phyloP scores from a whole-genome alignment of 2,113 vertebrate genomes.

The Carollia perspicillata region DNA sequence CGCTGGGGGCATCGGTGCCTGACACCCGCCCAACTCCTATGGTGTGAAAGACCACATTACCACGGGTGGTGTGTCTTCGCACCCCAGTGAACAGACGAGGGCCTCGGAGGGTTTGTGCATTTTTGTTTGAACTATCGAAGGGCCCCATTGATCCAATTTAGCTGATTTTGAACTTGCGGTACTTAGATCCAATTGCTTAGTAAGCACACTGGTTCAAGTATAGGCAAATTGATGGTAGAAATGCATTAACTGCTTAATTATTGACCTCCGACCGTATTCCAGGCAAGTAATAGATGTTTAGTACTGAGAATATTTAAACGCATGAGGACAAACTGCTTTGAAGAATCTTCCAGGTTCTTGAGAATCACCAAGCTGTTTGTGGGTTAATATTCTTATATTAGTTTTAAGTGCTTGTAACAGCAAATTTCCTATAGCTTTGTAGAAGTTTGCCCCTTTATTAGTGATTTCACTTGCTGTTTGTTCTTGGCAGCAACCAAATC shows the following conservation, averaged over 20 bases:
- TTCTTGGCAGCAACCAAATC: not conserved
- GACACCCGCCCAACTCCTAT: not conserved
- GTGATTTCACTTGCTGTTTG: not conserved
- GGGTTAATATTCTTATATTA: not conserved
- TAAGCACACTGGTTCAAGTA: not conserved
- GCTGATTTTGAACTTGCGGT: not conserved
- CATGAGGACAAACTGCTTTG: not conserved
- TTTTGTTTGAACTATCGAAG: not conserved
- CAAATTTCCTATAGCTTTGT: not conserved
- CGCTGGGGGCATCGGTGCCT: not conserved
- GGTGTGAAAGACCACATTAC: not conserved
- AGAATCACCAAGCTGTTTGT: not conserved
- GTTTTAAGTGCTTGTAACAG: not conserved
- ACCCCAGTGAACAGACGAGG: not conserved
- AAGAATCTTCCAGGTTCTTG: not conserved
- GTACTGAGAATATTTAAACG: not conserved
- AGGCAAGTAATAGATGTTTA: not conserved
- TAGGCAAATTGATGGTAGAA: not conserved
- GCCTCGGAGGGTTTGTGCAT: not conserved
- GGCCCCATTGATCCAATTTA: not conserved
- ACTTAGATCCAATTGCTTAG: not conserved
- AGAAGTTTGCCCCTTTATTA: not conserved
- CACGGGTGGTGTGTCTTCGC: not conserved
- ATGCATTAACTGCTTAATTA: not conserved
- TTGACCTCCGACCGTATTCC: not conserved